A percentile compares a stretch with the other conserved stretches of the same genome.
phyloP scores from a whole-genome alignment of 2,113 vertebrate genomes.

The Pipa parva region DNA sequence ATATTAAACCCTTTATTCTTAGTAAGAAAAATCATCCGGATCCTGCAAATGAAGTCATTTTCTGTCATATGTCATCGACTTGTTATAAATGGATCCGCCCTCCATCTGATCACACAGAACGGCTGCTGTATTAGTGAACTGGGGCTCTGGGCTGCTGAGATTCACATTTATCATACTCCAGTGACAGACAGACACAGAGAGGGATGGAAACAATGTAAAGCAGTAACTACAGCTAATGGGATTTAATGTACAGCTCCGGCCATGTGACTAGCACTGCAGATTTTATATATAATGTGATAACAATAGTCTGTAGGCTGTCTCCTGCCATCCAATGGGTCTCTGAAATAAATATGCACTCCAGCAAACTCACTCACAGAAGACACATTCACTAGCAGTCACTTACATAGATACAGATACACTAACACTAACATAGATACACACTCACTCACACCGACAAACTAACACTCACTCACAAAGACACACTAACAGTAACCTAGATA shows the following conservation, averaged over 20 bases:
- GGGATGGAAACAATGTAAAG: background rate
- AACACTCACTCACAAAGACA: too few relatives aligned
- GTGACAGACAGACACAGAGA: conserved; percentile 15
- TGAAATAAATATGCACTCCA: background rate
- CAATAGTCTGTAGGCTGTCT: background rate
- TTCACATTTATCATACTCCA: conserved; percentile 15
- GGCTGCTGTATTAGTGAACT: background rate
- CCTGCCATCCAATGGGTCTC: background rate
- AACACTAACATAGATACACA: too few relatives aligned
- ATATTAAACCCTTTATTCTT: conserved; percentile 1
- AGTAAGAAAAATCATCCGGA: conserved; percentile 10
- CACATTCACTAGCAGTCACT: too few relatives aligned
- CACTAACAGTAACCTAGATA: too few relatives aligned
- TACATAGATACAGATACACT: too few relatives aligned
- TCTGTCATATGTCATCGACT: conserved; percentile 29
- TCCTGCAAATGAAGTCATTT: conserved; percentile 26
- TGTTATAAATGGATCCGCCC: conserved; percentile 20
- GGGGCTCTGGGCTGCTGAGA: background rate
- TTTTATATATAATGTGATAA: background rate
- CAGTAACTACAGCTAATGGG: background rate
- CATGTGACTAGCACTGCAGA: background rate
- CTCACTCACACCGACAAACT: too few relatives aligned
- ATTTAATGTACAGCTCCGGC: background rate
- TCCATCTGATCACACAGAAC: conserved; percentile 1
- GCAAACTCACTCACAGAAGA: too few relatives aligned